Base-by-base conservation (phyloP, 2,888 invertebrate genomes). In the Meiosimyza platycephala region DNA sequence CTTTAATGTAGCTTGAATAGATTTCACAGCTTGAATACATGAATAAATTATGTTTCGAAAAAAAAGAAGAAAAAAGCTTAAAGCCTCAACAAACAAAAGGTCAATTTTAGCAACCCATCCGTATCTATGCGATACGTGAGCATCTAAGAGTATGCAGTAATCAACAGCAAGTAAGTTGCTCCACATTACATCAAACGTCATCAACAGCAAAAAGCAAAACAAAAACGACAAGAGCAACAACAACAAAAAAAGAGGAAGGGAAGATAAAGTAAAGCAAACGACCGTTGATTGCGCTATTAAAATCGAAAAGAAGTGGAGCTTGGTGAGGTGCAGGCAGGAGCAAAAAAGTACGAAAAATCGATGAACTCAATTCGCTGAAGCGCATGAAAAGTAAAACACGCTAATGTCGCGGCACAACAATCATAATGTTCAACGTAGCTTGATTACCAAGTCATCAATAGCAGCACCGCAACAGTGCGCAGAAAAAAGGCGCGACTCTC, bases 301-400 rank as follows among this genome's bases (percentile, higher is more conserved):
- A 33, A 40, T 33, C 13, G 33, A n/a, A 28, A 54, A 6, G 33
- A 54, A 15, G 40, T 60, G 51, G 64, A 64, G 54, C 66, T 12
- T 15, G n/a, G 6, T n/a, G 40, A 40, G 28, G 18, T n/a, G 40
- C 51, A 64, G 55, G 15, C 50, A 33, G 62, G 22, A 22, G 50
- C 67, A 50, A 50, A 52, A 47, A 28, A 15, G 13, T 18, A 71
- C 60, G 48, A 72, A 75, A 72, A 71, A 74, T 76, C 72, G 72
- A 74, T 76, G 76, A 69, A 71, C 76, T 76, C 69, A 73, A 74
- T 76, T 72, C 65, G 54, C 51, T 62, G 69, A 74, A 71, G 76
- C 74, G 62, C 55, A 63, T 70, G 66, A 66, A 66, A 66, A 13
- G 16, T 40, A 40, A 54, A 66, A 18, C 66, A 66, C 66, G 66